Evolutionary conservation across 2,888 invertebrate species (phyloP).

Genomic region (Agriopis marginaria): DNA sequence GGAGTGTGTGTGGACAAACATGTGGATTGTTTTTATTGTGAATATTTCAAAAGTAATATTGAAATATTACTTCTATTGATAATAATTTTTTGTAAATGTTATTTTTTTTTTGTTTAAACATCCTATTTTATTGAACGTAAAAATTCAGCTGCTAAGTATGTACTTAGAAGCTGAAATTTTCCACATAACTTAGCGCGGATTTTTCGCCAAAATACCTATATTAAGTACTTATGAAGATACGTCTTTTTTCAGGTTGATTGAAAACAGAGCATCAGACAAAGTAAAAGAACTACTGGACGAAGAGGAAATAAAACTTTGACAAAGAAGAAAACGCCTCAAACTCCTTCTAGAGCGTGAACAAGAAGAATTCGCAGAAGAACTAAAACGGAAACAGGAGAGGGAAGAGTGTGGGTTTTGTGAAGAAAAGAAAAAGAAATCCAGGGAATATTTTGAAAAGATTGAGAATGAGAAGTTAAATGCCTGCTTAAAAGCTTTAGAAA

Average conservation of each 20-base stretch:
- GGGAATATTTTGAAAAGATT: conserved; percentile 64
- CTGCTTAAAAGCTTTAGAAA: conserved; percentile 75
- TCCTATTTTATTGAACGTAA: too few species aligned
- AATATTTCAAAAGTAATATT: too few species aligned
- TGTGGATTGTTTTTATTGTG: too few species aligned
- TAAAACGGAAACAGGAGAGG: conserved; percentile 58
- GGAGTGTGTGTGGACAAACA: too few species aligned
- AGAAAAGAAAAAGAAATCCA: conserved; percentile 60
- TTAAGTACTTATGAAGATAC: not conserved
- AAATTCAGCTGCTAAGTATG: too few species aligned
- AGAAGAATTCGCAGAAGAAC: conserved; percentile 60
- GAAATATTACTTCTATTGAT: too few species aligned
- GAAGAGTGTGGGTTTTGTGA: conserved; percentile 68
- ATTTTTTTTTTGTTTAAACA: too few species aligned
- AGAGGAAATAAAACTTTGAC: conserved; percentile 76
- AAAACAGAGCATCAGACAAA: conserved; percentile 72
- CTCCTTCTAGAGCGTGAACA: conserved; percentile 67
- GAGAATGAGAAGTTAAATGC: conserved; percentile 70
- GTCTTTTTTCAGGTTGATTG: conserved; percentile 61
- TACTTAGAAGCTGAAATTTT: too few species aligned
- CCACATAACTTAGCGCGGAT: too few species aligned
- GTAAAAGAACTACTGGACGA: conserved; percentile 64
- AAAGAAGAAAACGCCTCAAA: conserved; percentile 68
- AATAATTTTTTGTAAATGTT: too few species aligned
- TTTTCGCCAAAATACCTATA: too few species aligned